A percentile compares a stretch with the other conserved stretches of the same genome.
Conservation (phyloP, 1,140 invertebrate genomes). For the Pseudobourletiella spinata region DNA sequence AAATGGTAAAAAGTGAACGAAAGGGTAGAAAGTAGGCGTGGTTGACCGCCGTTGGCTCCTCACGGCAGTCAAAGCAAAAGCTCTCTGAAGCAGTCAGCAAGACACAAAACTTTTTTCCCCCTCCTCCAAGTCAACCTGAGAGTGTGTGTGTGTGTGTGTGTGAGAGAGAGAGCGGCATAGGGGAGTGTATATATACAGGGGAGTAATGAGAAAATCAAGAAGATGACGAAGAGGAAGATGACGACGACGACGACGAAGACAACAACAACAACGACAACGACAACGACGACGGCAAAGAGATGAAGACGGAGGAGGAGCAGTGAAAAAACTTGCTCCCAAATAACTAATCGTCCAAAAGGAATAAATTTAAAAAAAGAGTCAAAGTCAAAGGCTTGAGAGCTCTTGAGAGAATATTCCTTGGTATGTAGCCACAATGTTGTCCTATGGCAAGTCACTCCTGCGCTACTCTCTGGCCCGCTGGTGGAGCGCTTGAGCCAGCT, state of each 20-base stretch:
- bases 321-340: slow-evolving; percentile 15
- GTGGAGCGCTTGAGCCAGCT: too few species aligned
- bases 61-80: slow-evolving; percentile 11
- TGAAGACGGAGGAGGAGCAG: not conserved
- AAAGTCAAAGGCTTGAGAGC: slow-evolving; percentile 7
- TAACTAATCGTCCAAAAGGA: slow-evolving; percentile 9
- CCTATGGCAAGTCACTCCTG: too few species aligned
- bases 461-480: too few species aligned
- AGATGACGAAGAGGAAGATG: not conserved
- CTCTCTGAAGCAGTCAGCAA: slow-evolving; percentile 1
- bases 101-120: not conserved
- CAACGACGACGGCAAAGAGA: not conserved
- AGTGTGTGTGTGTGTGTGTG: not conserved
- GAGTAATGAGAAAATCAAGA: not conserved
- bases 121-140: not conserved
- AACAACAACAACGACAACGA: not conserved
- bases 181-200: too few species aligned
- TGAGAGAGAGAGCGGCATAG: too few species aligned
- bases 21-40: slow-evolving; percentile 16
- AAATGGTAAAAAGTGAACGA: slow-evolving; percentile 6
- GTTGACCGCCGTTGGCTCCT: slow-evolving; percentile 16
- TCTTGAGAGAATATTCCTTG: not conserved
- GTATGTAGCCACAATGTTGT: too few species aligned
- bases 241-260: not conserved
- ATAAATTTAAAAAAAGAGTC: not conserved